Conservation (phyloP, 2,888 invertebrate genomes). For the Patella depressa region DNA sequence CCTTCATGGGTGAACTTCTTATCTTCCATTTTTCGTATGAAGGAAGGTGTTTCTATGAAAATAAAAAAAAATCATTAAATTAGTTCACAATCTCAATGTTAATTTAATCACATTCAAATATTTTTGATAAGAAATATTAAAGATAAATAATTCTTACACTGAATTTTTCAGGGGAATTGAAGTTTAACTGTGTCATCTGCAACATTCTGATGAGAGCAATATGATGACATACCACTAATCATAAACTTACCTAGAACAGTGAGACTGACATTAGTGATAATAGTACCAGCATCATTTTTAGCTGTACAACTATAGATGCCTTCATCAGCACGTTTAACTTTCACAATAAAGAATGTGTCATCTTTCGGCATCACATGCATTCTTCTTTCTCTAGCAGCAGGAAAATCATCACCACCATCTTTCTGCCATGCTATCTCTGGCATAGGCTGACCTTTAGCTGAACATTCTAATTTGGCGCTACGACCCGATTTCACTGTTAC, state of each 20-base stretch:
- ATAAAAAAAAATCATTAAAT: slow-evolving; percentile 19
- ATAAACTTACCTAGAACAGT: slow-evolving; percentile 77
- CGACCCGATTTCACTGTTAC: slow-evolving; percentile 87
- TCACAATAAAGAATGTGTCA: slow-evolving; percentile 92
- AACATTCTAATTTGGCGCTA: slow-evolving; percentile 90
- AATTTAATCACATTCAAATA: background rate
- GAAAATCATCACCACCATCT: slow-evolving; percentile 78
- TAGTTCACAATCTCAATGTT: background rate
- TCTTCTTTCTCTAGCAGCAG: slow-evolving; percentile 91
- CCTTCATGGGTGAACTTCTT: slow-evolving; percentile 87
- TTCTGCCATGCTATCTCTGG: slow-evolving; percentile 75
- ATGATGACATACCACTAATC: background rate
- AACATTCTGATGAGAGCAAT: too few relatives aligned
- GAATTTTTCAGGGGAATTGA: background rate
- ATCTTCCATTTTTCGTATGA: slow-evolving; percentile 84
- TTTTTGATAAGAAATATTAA: background rate
- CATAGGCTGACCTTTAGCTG: slow-evolving; percentile 88
- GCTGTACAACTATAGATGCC: slow-evolving; percentile 96
- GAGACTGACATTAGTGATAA: slow-evolving; percentile 88
- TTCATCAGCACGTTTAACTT: slow-evolving; percentile 89
- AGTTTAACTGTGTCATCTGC: too few relatives aligned
- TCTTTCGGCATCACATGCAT: slow-evolving; percentile 94
- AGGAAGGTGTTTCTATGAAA: slow-evolving; percentile 84
- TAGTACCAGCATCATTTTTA: slow-evolving; percentile 88
- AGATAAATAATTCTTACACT: background rate